phyloP scores from a whole-genome alignment of 2,888 invertebrate genomes.

The Spilosoma lubricipeda region DNA sequence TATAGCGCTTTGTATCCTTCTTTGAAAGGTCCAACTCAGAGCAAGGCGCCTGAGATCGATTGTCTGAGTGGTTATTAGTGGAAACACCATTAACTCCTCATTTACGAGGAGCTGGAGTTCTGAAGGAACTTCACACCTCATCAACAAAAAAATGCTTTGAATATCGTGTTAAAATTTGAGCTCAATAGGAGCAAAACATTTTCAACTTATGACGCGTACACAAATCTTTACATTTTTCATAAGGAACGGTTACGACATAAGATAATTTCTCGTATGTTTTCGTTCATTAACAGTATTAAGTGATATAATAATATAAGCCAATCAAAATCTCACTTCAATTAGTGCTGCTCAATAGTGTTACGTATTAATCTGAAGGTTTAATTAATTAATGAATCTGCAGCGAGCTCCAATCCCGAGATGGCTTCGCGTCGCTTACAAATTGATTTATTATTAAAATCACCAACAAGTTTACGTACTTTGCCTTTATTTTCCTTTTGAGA shows the following conservation, averaged over 20 bases:
- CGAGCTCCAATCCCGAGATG: slow-evolving; percentile 22
- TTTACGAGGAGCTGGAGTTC: no score
- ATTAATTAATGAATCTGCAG: slow-evolving; percentile 47
- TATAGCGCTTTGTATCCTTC: background rate
- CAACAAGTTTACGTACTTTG: slow-evolving; percentile 38
- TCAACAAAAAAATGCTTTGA: no score
- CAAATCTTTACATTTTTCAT: background rate
- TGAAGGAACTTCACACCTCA: no score
- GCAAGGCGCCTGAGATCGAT: no score
- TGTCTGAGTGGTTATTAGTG: no score
- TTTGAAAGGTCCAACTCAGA: no score
- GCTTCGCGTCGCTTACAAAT: slow-evolving; percentile 53
- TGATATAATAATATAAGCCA: background rate
- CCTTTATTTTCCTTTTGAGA: slow-evolving; percentile 36
- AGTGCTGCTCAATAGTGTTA: slow-evolving; percentile 17
- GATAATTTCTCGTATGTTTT: background rate
- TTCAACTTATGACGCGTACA: background rate
- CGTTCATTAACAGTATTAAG: background rate
- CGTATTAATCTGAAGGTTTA: slow-evolving; percentile 34
- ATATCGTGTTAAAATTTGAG: background rate
- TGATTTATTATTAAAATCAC: slow-evolving; percentile 60
- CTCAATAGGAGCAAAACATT: background rate
- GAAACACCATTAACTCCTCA: no score
- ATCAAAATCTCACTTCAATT: slow-evolving; percentile 15
- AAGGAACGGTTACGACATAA: background rate